These are phyloP conservation scores for Eira barbara DNA, from an alignment of 2,113 vertebrate genomes.

Conservation along the genomic window DNA sequence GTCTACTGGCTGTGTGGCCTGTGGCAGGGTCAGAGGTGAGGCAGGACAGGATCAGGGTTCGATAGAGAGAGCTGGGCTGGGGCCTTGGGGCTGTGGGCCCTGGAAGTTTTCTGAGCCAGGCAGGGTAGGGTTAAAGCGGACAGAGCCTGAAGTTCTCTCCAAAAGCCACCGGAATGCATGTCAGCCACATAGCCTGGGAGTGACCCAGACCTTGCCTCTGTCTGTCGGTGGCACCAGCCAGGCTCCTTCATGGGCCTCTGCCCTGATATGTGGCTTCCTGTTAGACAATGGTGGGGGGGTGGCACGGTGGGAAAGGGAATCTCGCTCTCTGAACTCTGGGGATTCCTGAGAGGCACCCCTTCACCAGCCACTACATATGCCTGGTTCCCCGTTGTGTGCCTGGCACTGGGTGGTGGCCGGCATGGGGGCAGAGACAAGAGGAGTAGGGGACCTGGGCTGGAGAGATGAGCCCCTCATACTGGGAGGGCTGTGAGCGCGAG, in stretches of 20 bases:
- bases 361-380: background rate
- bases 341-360: background rate
- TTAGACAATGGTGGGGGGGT: background rate
- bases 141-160: background rate
- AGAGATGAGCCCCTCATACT: background rate
- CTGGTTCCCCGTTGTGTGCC: background rate
- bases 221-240: background rate
- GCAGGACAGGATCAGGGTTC: background rate
- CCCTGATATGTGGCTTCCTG: constrained; percentile 23
- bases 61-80: background rate
- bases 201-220: background rate
- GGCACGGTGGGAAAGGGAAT: rapidly evolving
- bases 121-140: background rate
- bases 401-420: background rate
- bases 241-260: background rate
- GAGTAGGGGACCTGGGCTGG: background rate
- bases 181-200: background rate
- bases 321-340: background rate
- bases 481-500: background rate
- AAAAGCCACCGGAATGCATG: background rate
- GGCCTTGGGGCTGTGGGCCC: background rate
- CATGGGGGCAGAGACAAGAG: background rate
- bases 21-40: background rate
- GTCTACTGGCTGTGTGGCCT: background rate
- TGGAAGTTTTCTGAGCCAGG: background rate